Base-by-base conservation (phyloP, 2,797 vertebrate species). In the Clarias pachynema region DNA sequence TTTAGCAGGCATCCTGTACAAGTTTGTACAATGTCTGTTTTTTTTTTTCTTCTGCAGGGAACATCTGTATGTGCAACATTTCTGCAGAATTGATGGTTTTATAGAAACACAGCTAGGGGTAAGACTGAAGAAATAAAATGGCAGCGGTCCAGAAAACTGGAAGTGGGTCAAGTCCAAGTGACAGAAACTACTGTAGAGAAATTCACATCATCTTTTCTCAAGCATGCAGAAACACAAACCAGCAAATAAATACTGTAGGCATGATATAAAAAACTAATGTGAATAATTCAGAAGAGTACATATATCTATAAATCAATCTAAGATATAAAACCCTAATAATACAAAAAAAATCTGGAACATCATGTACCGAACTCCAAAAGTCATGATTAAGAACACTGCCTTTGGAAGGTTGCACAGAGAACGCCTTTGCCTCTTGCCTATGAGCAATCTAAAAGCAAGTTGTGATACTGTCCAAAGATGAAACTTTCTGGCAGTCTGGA, bases 201-300 rank as follows among this genome's bases (percentile, higher is more conserved):
- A 49, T 75, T 75, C 73, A 57, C 73, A 57, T 57, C 20, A 49
- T n/a, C 22, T 72, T 44, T n/a, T 18, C 73, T 18, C 16, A 75
- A 56, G 20, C 44, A 29, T 29, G 53, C 75, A 60, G 18, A 79
- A 79, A 79, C n/a, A 60, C 57, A 62, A 79, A 62, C 74, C 18
- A 31, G 18, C 49, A 22, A 29, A 9, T 59, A 34, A 59, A 59
- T 31, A 24, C 29, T 34, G 18, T 12, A 57, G 4, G 73, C 73
- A 31, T 59, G 53, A 56, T 49, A 31, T 57, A 31, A 57, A 31
- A 56, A 12, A 18, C 4, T 34, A 77, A 63, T 1, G 8, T 34
- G 31, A 60, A 40, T 40, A 79, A 79, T 40, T 34, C 77, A 63
- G 59, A 26, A 44, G 34, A 62, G 40, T 34, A 63, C 31, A 63